These are phyloP conservation scores for Acanthiza pusilla DNA, from an alignment of 2,797 vertebrate genomes.

Conservation along the genomic window DNA sequence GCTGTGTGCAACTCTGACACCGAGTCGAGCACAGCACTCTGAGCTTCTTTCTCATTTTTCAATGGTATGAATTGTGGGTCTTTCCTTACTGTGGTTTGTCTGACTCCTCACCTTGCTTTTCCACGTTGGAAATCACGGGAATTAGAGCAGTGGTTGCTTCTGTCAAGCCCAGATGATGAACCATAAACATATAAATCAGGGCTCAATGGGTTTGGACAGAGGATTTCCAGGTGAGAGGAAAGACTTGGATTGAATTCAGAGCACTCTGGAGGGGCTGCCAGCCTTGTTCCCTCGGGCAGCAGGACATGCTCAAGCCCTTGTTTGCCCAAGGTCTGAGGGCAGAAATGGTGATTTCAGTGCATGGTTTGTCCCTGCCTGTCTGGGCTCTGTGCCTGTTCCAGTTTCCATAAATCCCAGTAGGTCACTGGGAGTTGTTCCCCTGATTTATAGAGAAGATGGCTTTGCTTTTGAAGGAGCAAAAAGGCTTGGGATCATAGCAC, in stretches of 20 bases:
- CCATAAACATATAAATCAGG: neutral
- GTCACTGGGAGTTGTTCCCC: neutral
- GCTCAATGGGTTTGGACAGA: neutral
- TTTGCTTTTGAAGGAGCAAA: neutral
- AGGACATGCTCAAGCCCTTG: neutral
- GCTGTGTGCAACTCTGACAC: neutral
- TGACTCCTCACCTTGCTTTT: neutral
- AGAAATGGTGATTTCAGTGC: neutral
- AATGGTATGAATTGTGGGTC: fast-evolving
- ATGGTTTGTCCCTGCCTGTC: neutral
- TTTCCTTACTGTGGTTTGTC: neutral
- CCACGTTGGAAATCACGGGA: neutral
- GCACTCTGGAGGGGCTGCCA: fast-evolving
- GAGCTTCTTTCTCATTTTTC: neutral
- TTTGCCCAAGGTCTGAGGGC: neutral
- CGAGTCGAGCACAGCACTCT: neutral
- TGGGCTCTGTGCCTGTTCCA: neutral
- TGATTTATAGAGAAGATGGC: neutral
- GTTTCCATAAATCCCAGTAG: neutral
- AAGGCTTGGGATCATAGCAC: neutral
- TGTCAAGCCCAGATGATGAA: neutral
- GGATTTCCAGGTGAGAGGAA: neutral
- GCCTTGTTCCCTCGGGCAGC: fast-evolving
- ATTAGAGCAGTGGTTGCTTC: neutral
- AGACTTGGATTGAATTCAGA: neutral